Conservation (phyloP, 92 coral and sea anemone genomes). For the Ricordea florida region DNA sequence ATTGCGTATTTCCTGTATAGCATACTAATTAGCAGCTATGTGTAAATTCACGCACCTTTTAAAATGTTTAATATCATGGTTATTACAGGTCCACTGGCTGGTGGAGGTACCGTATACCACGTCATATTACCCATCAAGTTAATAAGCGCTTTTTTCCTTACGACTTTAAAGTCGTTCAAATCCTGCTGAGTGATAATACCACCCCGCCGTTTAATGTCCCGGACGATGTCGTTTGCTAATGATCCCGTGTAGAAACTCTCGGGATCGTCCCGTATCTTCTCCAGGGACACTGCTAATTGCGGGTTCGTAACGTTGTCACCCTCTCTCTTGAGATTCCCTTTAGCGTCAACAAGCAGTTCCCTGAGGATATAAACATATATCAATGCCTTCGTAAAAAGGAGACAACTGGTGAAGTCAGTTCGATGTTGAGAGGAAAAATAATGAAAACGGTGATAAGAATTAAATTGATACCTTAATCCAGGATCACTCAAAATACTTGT, state of each 20-base stretch:
- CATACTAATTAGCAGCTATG: too few species aligned
- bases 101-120: constrained; percentile 79
- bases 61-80: constrained; percentile 77
- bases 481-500: constrained; percentile 39
- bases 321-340: constrained; percentile 50
- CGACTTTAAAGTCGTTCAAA: constrained; percentile 59
- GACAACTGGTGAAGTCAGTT: background rate
- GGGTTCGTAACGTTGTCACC: constrained; percentile 77
- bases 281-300: constrained; percentile 70
- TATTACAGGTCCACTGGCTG: constrained; percentile 87
- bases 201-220: constrained; percentile 64
- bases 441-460: background rate
- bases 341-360: constrained; percentile 49
- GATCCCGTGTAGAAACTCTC: constrained; percentile 71
- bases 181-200: constrained; percentile 73
- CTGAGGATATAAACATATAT: constrained; percentile 17
- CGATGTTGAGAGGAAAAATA: background rate
- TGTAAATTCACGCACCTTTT: constrained; percentile 76
- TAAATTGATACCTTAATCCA: constrained; percentile 53
- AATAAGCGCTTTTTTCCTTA: constrained; percentile 45
- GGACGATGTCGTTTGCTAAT: constrained; percentile 63
- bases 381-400: background rate
- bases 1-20: too few species aligned
- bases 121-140: constrained; percentile 40
- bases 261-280: constrained; percentile 66